Percentiles rank a stretch among this genome's conserved stretches.
Evolutionary conservation across 2,888 invertebrate species (phyloP).

Genomic region (Heliconius ismenius): DNA sequence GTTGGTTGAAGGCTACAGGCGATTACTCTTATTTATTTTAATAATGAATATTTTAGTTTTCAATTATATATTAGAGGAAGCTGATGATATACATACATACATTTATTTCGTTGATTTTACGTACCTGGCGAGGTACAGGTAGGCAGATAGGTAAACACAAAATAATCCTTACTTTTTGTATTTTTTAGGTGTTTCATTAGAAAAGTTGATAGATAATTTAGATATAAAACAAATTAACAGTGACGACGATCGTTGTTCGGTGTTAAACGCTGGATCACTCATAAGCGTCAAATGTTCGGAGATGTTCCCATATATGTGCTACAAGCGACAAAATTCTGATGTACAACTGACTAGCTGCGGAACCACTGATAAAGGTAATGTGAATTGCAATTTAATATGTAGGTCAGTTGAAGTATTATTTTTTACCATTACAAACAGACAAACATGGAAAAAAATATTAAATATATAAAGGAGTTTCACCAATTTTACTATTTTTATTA

Average conservation of each 20-base stretch:
- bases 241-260: slow-evolving; percentile 39
- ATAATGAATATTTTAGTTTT: no score
- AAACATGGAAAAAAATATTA: no score
- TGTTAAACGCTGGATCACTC: slow-evolving; percentile 29
- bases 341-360: slow-evolving; percentile 42
- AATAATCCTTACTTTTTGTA: neutral
- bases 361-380: slow-evolving; percentile 43
- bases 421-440: neutral
- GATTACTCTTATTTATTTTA: no score
- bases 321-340: slow-evolving; percentile 32
- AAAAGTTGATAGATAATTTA: neutral
- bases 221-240: slow-evolving; percentile 39
- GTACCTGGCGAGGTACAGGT: neutral
- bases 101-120: no score
- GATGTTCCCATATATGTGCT: slow-evolving; percentile 44
- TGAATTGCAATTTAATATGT: neutral
- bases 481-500: no score
- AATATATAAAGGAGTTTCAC: no score
- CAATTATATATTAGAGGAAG: no score
- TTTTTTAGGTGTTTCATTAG: neutral
- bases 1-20: no score
- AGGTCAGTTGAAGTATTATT: no score
- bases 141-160: neutral
- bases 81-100: no score
- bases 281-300: slow-evolving; percentile 44